Evolutionary conservation across 2,113 vertebrate genomes (phyloP).

Genomic region (Xiphophorus couchianus): DNA sequence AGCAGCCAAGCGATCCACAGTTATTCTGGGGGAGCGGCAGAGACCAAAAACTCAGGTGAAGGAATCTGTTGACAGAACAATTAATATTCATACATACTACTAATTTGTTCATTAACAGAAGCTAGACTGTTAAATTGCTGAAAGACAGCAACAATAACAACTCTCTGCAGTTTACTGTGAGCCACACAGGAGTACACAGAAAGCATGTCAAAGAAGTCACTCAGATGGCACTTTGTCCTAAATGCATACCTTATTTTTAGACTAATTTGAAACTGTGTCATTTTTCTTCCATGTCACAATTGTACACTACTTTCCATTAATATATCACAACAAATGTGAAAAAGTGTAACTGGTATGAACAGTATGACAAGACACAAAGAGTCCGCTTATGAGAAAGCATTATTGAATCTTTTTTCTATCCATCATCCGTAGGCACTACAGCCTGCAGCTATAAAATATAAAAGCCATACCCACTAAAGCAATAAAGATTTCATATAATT

Average conservation of each 20-base stretch:
- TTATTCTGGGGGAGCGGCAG: neutral
- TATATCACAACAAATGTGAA: neutral
- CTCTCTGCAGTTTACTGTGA: neutral
- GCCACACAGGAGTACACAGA: neutral
- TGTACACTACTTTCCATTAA: no score
- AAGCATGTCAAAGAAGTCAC: neutral
- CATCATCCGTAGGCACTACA: constrained; percentile 5
- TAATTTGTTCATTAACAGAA: neutral
- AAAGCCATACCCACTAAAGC: neutral
- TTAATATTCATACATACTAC: neutral
- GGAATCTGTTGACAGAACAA: neutral
- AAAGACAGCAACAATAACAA: neutral
- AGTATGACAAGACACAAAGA: neutral
- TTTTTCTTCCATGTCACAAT: no score
- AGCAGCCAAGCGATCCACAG: neutral
- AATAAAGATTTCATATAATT: constrained; percentile 33
- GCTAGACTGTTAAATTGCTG: neutral
- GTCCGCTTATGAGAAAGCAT: constrained; percentile 20
- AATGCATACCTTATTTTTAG: neutral
- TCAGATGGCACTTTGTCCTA: neutral
- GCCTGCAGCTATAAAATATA: constrained; percentile 7
- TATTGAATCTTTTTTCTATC: constrained; percentile 22
- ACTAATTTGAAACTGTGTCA: no score
- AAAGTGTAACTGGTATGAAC: neutral
- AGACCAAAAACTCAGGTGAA: neutral